These are phyloP conservation scores for Argentina silus DNA, from an alignment of 2,797 vertebrate species.

Conservation along the genomic window DNA sequence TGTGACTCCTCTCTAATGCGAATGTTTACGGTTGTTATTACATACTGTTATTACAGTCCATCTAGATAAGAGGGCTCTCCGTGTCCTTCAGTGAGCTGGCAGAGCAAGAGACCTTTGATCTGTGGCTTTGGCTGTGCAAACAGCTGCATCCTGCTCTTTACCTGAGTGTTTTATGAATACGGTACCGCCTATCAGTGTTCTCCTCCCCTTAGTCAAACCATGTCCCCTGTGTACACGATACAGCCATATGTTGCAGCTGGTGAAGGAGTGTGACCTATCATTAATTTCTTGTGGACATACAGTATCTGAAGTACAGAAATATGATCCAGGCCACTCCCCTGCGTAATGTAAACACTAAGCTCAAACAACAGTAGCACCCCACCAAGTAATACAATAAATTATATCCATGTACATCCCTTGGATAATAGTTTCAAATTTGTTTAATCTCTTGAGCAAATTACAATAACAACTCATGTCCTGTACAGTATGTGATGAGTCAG, in stretches of 20 bases:
- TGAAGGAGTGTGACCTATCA: slow-evolving; percentile 30
- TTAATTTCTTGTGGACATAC: slow-evolving; percentile 37
- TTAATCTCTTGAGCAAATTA: not conserved
- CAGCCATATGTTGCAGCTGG: slow-evolving; percentile 25
- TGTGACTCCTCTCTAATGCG: too few relatives aligned
- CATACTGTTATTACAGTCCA: not conserved
- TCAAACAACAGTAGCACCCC: not conserved
- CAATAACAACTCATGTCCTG: not conserved
- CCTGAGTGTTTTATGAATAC: slow-evolving; percentile 46
- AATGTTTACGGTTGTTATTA: not conserved
- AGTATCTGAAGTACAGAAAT: slow-evolving; percentile 36
- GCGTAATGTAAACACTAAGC: slow-evolving; percentile 21
- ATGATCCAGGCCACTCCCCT: slow-evolving; percentile 18
- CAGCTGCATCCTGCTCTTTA: slow-evolving; percentile 75
- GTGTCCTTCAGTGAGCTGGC: slow-evolving; percentile 1
- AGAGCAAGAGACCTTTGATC: slow-evolving; percentile 62
- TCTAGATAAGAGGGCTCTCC: too few relatives aligned
- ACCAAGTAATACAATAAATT: slow-evolving; percentile 14
- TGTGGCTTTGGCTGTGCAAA: slow-evolving; percentile 68
- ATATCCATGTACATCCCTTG: not conserved
- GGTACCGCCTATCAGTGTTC: slow-evolving; percentile 53
- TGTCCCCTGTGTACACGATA: slow-evolving; percentile 37
- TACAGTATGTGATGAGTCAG: slow-evolving; percentile 41
- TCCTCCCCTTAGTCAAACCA: slow-evolving; percentile 74
- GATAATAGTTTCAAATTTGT: not conserved